A percentile compares a stretch with the other conserved stretches of the same genome.
phyloP scores from a whole-genome alignment of 1,140 invertebrate genomes.

The Megalonaias nervosa region DNA sequence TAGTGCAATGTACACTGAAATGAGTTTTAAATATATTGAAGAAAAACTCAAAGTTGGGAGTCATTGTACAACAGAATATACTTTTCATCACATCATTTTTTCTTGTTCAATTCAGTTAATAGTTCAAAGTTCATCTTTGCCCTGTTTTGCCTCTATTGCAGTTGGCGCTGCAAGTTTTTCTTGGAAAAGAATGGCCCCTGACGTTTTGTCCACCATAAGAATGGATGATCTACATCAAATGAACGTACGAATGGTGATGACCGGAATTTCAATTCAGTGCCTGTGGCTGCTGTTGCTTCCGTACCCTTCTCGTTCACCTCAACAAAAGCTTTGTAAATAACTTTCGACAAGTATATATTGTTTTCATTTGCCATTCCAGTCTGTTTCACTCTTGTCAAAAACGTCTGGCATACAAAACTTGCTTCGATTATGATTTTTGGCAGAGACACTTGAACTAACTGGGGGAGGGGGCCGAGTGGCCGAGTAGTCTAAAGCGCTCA shows the following conservation, averaged over 20 bases:
- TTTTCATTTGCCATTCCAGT: conserved; percentile 26
- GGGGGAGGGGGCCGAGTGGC: no score
- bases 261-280: neutral
- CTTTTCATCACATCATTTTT: no score
- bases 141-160: no score
- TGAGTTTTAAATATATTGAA: no score
- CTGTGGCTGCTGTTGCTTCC: conserved; percentile 51
- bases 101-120: no score
- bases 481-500: no score
- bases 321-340: conserved; percentile 74
- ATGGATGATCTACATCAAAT: conserved; percentile 84
- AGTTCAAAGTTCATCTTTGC: no score
- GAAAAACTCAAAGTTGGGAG: no score
- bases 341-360: conserved; percentile 54
- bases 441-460: no score
- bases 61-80: no score
- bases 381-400: conserved; percentile 17
- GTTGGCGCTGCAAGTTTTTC: conserved; percentile 67
- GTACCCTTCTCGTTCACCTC: conserved; percentile 71
- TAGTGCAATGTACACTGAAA: no score
- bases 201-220: conserved; percentile 79
- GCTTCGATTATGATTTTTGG: conserved; percentile 80
- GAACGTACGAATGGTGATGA: neutral
- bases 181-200: conserved; percentile 78
- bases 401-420: conserved; percentile 72